These are phyloP conservation scores for Xestia xanthographa DNA, from an alignment of 2,888 invertebrate genomes.

Conservation along the genomic window DNA sequence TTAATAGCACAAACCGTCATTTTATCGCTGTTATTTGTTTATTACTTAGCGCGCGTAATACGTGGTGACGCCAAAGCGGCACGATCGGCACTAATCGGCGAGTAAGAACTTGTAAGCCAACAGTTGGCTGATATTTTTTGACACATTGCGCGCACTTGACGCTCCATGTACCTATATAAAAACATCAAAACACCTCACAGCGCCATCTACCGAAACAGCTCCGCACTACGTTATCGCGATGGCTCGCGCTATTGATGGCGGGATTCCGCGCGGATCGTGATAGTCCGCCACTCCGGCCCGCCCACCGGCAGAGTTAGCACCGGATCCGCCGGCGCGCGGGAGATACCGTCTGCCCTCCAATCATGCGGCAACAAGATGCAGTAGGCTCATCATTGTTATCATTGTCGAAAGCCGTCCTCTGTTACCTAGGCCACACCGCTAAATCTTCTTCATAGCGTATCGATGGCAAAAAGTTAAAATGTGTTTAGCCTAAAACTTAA, in stretches of 20 bases:
- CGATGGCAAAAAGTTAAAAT: too few relatives aligned
- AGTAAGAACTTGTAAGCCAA: too few relatives aligned
- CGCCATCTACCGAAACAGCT: slow-evolving; percentile 13
- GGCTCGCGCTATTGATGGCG: slow-evolving; percentile 52
- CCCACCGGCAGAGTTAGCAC: slow-evolving; percentile 54
- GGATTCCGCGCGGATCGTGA: slow-evolving; percentile 40
- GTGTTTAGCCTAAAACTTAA: too few relatives aligned
- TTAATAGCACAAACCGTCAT: too few relatives aligned
- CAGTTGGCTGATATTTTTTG: too few relatives aligned
- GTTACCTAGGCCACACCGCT: not conserved
- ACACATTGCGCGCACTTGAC: too few relatives aligned
- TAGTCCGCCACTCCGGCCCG: slow-evolving; percentile 36
- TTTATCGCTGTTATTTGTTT: too few relatives aligned
- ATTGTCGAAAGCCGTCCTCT: not conserved
- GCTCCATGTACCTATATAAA: too few relatives aligned
- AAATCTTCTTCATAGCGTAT: too few relatives aligned
- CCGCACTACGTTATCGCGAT: slow-evolving; percentile 25
- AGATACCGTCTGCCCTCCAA: slow-evolving; percentile 27
- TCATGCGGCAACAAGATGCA: not conserved
- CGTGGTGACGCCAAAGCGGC: too few relatives aligned
- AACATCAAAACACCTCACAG: not conserved
- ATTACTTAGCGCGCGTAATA: too few relatives aligned
- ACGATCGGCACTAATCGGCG: too few relatives aligned
- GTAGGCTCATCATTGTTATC: slow-evolving; percentile 3
- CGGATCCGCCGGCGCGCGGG: slow-evolving; percentile 51